Evolutionary conservation across 2,113 vertebrate species (phyloP).

Genomic region (Megalops atlanticus): DNA sequence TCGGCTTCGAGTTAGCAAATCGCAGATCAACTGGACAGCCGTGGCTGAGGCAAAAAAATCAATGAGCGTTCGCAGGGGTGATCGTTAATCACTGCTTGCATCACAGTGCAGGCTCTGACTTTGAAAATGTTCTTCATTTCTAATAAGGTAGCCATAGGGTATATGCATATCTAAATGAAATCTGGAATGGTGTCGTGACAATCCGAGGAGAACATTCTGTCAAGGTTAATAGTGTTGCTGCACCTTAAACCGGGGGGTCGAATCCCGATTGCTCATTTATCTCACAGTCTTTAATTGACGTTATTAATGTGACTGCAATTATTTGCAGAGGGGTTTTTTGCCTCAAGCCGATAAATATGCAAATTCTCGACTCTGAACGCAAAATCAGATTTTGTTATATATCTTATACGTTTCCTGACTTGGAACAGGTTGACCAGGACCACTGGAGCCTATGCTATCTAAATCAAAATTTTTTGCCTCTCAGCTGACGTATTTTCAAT

Average conservation of each 20-base stretch:
- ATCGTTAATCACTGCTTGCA: neutral
- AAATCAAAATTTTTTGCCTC: neutral
- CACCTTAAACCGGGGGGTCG: neutral
- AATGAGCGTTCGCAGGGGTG: neutral
- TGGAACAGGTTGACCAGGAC: neutral
- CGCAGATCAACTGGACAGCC: neutral
- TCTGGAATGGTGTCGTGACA: conserved; percentile 61
- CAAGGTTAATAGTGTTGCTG: conserved; percentile 55
- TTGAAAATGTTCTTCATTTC: neutral
- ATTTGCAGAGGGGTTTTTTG: neutral
- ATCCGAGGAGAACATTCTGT: conserved; percentile 52
- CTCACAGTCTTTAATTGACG: conserved; percentile 27
- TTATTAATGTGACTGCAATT: neutral
- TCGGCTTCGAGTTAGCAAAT: neutral
- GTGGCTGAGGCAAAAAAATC: neutral
- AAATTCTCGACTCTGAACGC: neutral
- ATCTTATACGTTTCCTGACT: neutral
- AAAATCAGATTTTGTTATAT: neutral
- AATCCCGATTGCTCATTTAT: conserved; percentile 22
- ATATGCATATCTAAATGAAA: conserved; percentile 60
- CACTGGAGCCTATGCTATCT: neutral
- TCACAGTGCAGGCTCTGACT: neutral
- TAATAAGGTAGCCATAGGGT: neutral
- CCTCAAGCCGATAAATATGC: neutral
- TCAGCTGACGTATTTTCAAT: neutral